These are phyloP conservation scores for Falcunculus frontatus DNA, from an alignment of 2,113 vertebrate species.

Conservation along the genomic window DNA sequence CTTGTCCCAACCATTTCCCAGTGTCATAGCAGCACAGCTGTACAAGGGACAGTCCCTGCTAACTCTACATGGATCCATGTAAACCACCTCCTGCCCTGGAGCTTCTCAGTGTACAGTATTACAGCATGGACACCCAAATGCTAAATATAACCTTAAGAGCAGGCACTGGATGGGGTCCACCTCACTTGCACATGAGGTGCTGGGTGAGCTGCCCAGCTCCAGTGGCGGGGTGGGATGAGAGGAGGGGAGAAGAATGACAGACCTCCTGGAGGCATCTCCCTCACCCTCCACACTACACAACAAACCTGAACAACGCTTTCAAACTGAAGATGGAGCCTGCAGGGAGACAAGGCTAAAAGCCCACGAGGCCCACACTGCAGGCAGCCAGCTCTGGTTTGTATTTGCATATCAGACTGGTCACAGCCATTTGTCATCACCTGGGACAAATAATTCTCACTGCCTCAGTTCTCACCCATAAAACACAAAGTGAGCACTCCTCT, in stretches of 20 bases:
- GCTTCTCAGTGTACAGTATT: background rate
- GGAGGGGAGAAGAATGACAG: background rate
- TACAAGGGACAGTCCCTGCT: background rate
- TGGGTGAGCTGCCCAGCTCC: background rate
- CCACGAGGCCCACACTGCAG: background rate
- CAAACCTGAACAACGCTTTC: background rate
- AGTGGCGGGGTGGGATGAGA: background rate
- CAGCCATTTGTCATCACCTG: background rate
- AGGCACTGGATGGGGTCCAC: background rate
- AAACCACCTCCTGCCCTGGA: background rate
- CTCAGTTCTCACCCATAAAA: background rate
- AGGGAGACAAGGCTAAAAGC: background rate
- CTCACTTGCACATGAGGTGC: background rate
- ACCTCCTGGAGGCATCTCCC: background rate
- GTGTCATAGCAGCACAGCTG: background rate
- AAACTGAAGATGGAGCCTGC: background rate
- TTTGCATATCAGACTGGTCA: background rate
- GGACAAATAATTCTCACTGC: background rate
- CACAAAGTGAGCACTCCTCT: background rate
- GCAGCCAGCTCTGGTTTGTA: background rate
- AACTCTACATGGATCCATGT: rapidly evolving
- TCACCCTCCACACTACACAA: background rate
- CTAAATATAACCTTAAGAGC: background rate
- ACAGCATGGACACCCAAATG: background rate
- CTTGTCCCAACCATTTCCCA: background rate